Percentiles rank a stretch among this genome's conserved stretches.
These are phyloP conservation scores for Aphidius colemani DNA, from an alignment of 2,888 invertebrate genomes.

Conservation along the genomic window DNA sequence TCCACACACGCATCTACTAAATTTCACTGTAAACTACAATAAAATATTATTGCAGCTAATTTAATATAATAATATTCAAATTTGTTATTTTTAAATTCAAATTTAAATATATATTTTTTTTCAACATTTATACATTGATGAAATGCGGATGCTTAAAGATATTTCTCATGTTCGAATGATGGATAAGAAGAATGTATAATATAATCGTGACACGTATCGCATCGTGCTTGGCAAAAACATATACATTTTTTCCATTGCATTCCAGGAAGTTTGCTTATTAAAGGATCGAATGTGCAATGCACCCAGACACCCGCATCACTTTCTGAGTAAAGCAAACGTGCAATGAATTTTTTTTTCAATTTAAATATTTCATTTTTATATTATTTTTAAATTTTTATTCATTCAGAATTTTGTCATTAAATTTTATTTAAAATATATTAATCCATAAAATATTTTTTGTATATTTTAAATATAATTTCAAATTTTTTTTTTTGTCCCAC, in stretches of 20 bases:
- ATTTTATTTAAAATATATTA: too few species aligned
- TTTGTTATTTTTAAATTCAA: too few species aligned
- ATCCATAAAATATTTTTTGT: too few species aligned
- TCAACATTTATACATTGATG: too few species aligned
- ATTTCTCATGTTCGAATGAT: constrained; percentile 3
- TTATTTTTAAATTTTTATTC: background rate
- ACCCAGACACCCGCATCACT: constrained; percentile 40
- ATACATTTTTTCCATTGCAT: constrained; percentile 48
- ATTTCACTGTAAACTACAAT: too few species aligned
- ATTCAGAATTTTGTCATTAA: too few species aligned
- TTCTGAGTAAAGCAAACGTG: constrained; percentile 48
- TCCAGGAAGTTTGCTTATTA: constrained; percentile 49
- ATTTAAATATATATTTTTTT: too few species aligned
- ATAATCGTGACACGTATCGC: constrained; percentile 57
- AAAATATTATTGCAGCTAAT: too few species aligned
- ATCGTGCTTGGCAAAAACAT: constrained; percentile 54
- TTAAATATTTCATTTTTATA: background rate
- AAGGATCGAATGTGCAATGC: constrained; percentile 40
- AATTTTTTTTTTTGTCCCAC: constrained; percentile 6
- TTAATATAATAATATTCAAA: too few species aligned
- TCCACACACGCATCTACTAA: too few species aligned
- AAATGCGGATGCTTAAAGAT: too few species aligned
- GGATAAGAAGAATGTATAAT: constrained; percentile 43
- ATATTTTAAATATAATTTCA: background rate
- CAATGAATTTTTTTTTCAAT: constrained; percentile 43